phyloP scores from a whole-genome alignment of 2,113 vertebrate species.

The Nothoprocta perdicaria region DNA sequence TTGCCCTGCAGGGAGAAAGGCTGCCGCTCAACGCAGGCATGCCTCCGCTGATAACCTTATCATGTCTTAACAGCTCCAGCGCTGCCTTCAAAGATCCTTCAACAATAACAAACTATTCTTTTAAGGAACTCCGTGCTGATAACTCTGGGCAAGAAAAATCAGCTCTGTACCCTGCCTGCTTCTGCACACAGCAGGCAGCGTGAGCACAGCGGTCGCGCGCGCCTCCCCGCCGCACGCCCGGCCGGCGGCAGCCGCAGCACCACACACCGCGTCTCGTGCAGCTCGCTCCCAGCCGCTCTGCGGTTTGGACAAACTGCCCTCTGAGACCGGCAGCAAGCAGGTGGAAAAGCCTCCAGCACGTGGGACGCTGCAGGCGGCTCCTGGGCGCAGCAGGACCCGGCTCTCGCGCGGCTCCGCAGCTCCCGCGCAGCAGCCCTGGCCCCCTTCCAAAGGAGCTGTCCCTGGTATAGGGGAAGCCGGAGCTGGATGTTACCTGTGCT shows the following conservation, averaged over 20 bases:
- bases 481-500: neutral
- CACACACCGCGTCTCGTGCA: fast-evolving
- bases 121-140: slow-evolving; percentile 5
- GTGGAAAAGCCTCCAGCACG: neutral
- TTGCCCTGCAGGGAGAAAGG: slow-evolving; percentile 61
- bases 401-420: neutral
- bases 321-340: neutral
- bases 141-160: neutral
- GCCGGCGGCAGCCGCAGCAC: neutral
- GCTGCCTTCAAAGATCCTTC: slow-evolving; percentile 61
- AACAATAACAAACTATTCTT: slow-evolving; percentile 49
- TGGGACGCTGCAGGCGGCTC: neutral
- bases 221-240: neutral
- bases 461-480: neutral
- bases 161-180: neutral
- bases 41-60: slow-evolving; percentile 70
- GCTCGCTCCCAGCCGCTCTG: fast-evolving
- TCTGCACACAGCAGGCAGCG: no score
- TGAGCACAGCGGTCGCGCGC: fast-evolving
- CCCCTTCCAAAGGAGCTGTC: neutral
- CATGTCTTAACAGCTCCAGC: slow-evolving; percentile 67
- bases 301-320: neutral
- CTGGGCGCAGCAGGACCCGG: fast-evolving
- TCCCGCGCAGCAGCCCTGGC: neutral
- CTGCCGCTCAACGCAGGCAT: slow-evolving; percentile 44